Evolutionary conservation across 2,797 vertebrate species (phyloP), one percentile per base, ranked within the genome.

Genomic region (Triplophysa bombifrons): DNA sequence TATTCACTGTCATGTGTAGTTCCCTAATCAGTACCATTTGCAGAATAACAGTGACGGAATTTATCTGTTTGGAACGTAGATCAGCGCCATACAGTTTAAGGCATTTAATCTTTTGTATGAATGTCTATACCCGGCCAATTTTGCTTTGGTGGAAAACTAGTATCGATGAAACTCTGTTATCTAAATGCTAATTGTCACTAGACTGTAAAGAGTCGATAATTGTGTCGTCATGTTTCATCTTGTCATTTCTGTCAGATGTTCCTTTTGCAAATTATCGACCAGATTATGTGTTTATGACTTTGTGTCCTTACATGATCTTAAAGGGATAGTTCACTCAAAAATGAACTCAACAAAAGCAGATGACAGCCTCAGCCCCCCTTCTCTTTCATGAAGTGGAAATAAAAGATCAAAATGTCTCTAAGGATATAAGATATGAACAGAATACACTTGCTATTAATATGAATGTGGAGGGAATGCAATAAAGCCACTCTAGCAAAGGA

Each of bases 21-120:
- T 16, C 16, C 4, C 44, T 67, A 58, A 77, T 82, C 56, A 56
- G 55, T 25, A 17, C 56, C 27, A 78, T 58, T 50, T 34, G 27
- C 55, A 63, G 11, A 66, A 61, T 72, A 20, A 30, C 41, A 41
- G 12, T 5, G n/a, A 38, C 65, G 34, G 8, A 10, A 19, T 56
- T 67, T 20, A 51, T 53, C 19, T 53, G 3, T 67, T 51, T 56
- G 22, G 50, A 20, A 8, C 46, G 53, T 25, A 14, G 58, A 55
- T 69, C 16, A 63, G 14, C 64, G 44, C 10, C 13, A 9, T 11
- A 44, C 4, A 1, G 69, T 38, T 56, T 38, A 38, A 71, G 44
- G 6, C 14, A 8, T 41, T 22, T 41, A 11, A 60, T 27, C 56
- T 60, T 27, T 27, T 8, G 19, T 1, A 55, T 55, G 10, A n/a